Evolutionary conservation across 2,113 vertebrate species (phyloP).

Genomic region (Toxostoma redivivum): DNA sequence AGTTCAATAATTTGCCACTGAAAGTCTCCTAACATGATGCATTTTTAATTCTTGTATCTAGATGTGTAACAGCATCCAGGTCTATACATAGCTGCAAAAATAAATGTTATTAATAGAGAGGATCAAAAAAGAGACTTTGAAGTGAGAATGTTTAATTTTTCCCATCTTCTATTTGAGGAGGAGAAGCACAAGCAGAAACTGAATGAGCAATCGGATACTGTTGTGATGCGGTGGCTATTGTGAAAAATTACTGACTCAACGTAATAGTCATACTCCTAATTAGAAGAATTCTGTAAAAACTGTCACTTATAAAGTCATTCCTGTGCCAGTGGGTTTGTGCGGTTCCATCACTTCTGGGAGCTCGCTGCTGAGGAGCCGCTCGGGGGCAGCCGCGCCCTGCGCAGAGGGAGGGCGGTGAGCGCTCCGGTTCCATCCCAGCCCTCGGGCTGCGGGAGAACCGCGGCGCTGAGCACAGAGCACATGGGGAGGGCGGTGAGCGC

Average conservation of each 20-base stretch:
- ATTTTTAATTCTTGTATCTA: background rate
- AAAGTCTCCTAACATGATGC: background rate
- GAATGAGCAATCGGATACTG: background rate
- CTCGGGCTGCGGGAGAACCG: fast-evolving
- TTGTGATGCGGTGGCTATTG: background rate
- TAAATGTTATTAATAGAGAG: background rate
- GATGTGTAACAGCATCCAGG: background rate
- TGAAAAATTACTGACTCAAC: background rate
- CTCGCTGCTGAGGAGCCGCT: background rate
- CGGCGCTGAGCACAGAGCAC: no score
- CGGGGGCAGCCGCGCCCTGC: background rate
- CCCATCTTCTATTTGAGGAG: background rate
- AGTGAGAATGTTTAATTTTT: background rate
- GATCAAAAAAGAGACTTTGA: background rate
- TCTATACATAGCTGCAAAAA: background rate
- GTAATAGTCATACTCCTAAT: background rate
- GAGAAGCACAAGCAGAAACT: background rate
- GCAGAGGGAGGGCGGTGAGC: fast-evolving
- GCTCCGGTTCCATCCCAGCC: fast-evolving
- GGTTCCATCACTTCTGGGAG: fast-evolving
- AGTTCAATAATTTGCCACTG: fast-evolving
- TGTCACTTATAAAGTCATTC: background rate
- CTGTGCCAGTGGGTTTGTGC: background rate
- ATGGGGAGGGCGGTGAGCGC: no score
- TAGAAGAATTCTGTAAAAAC: background rate